phyloP scores from a whole-genome alignment of 2,888 invertebrate genomes.

The Himalopsyche anomala region DNA sequence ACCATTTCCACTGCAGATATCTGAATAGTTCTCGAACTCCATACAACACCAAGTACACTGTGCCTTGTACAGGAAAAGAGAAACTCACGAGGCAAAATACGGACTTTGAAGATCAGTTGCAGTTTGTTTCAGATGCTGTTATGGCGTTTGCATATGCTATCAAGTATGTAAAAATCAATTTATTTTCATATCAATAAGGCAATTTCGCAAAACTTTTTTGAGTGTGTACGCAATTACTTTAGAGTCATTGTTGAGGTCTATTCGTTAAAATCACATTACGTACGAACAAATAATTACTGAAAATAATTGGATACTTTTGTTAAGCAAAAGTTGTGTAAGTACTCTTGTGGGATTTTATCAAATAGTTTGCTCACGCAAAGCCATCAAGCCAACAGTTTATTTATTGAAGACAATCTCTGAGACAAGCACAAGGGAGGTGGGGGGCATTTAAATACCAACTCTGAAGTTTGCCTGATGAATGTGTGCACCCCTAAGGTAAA shows the following conservation, averaged over 20 bases:
- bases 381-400: no score
- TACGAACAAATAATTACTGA: background rate
- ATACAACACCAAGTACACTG: constrained; percentile 85
- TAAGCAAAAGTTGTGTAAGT: background rate
- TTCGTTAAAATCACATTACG: background rate
- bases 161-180: constrained; percentile 74
- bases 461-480: no score
- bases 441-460: no score
- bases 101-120: constrained; percentile 93
- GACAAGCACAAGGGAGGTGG: no score
- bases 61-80: constrained; percentile 87
- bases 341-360: no score
- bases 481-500: no score
- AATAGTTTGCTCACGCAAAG: no score
- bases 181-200: no score
- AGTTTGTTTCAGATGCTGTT: constrained; percentile 97
- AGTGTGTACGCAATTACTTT: no score
- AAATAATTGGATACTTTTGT: background rate
- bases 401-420: no score
- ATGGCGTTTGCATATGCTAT: constrained; percentile 95
- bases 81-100: constrained; percentile 85
- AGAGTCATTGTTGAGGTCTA: no score
- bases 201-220: no score
- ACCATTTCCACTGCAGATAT: constrained; percentile 93
- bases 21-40: constrained; percentile 88